Percentiles rank a stretch among this genome's conserved stretches.
phyloP scores from a whole-genome alignment of 2,888 invertebrate genomes.

The Andrena bucephala region DNA sequence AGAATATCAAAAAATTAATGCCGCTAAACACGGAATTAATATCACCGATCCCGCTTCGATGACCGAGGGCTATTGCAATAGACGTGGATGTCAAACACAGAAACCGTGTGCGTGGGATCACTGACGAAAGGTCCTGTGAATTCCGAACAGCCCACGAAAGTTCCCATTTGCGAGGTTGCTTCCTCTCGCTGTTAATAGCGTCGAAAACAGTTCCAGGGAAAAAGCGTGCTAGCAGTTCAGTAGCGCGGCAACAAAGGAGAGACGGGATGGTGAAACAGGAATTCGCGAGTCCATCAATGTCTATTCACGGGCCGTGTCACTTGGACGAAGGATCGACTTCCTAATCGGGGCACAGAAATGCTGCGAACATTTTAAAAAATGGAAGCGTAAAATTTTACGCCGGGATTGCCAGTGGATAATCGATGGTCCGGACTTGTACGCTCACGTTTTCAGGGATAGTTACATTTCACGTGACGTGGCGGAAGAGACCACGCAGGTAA shows the following conservation, averaged over 20 bases:
- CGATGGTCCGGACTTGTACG: constrained; percentile 18
- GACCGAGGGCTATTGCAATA: neutral
- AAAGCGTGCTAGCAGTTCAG: constrained; percentile 27
- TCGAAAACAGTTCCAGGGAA: constrained; percentile 12
- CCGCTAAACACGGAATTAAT: neutral
- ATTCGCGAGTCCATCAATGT: constrained; percentile 24
- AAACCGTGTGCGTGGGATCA: neutral
- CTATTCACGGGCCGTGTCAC: neutral
- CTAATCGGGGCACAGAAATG: constrained; percentile 20
- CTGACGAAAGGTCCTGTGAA: neutral
- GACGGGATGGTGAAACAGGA: constrained; percentile 8
- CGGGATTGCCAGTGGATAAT: constrained; percentile 18
- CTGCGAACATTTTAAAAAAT: constrained; percentile 24
- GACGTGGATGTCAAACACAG: neutral
- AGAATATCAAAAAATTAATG: neutral
- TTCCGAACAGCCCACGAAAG: neutral
- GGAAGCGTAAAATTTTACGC: constrained; percentile 26
- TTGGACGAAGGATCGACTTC: neutral
- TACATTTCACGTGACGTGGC: constrained; percentile 11
- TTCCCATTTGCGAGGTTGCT: neutral
- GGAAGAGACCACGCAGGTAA: neutral
- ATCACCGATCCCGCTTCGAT: neutral
- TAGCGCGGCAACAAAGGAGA: constrained; percentile 10
- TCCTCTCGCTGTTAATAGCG: neutral
- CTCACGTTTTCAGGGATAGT: constrained; percentile 28